Percentiles rank a stretch among this genome's conserved stretches.
phyloP scores from a whole-genome alignment of 2,113 vertebrate genomes.

The Ictidomys tridecemlineatus region DNA sequence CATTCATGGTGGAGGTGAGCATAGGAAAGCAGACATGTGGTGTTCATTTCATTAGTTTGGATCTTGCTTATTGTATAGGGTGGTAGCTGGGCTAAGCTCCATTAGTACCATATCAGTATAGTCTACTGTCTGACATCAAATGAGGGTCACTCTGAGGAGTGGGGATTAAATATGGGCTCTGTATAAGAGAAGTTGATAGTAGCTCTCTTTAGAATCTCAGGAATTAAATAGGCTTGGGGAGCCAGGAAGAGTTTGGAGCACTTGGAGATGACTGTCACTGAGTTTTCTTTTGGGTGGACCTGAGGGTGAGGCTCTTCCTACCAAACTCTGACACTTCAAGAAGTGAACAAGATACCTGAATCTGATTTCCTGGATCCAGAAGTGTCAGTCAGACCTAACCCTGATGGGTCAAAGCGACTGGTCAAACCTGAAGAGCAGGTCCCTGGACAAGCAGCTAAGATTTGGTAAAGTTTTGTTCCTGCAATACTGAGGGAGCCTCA shows the following conservation, averaged over 20 bases:
- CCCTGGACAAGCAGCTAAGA: neutral
- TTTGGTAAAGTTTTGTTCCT: constrained; percentile 51
- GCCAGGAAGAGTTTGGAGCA: neutral
- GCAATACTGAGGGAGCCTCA: neutral
- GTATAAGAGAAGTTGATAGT: neutral
- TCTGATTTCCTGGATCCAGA: constrained; percentile 35
- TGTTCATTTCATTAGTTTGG: neutral
- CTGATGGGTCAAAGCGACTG: constrained; percentile 27
- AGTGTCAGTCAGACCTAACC: neutral
- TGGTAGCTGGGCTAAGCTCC: neutral
- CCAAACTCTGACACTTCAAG: neutral
- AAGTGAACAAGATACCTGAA: neutral
- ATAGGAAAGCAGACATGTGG: neutral
- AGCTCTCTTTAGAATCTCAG: neutral
- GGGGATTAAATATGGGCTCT: neutral
- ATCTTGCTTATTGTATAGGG: neutral
- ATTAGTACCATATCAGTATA: neutral
- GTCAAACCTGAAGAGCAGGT: constrained; percentile 47
- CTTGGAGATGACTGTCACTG: neutral
- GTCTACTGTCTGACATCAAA: neutral
- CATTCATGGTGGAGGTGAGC: neutral
- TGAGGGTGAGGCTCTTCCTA: neutral
- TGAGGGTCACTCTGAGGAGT: neutral
- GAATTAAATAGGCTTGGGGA: neutral
- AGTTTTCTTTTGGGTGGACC: neutral